These are phyloP conservation scores for Pseudopleuronectes americanus DNA, from an alignment of 2,797 vertebrate genomes.

Conservation along the genomic window DNA sequence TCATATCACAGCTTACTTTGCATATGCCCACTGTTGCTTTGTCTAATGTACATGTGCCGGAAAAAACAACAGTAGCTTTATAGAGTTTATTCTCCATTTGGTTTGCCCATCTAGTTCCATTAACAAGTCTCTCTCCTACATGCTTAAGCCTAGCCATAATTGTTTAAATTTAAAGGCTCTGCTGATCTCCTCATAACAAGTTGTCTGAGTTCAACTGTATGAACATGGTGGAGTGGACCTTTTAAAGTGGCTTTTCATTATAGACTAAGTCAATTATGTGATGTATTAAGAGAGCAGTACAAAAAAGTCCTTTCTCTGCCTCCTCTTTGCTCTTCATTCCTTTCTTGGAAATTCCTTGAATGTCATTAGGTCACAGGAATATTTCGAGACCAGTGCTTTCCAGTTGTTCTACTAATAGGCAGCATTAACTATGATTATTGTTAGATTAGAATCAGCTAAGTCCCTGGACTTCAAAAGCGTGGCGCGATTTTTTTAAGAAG, in stretches of 20 bases:
- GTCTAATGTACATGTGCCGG: no score
- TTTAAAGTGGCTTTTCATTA: slow-evolving; percentile 45
- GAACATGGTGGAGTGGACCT: background rate
- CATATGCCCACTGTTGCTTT: no score
- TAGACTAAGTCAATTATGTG: slow-evolving; percentile 31
- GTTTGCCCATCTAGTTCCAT: no score
- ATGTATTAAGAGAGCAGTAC: slow-evolving; percentile 6
- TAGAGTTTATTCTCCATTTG: no score
- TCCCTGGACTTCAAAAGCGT: background rate
- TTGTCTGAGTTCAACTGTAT: background rate
- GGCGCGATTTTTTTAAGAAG: no score
- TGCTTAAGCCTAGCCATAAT: background rate
- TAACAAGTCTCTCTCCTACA: no score
- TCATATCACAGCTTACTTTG: no score
- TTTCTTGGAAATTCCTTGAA: slow-evolving; percentile 21
- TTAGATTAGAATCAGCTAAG: background rate
- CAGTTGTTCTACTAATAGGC: background rate
- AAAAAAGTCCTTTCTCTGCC: background rate
- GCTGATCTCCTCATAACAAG: background rate
- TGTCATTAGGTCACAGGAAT: slow-evolving; percentile 13
- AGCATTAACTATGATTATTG: background rate
- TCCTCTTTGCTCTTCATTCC: slow-evolving; percentile 1
- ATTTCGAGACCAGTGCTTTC: background rate
- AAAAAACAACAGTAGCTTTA: no score
- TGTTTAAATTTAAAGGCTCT: no score